These are phyloP conservation scores for Cyanoderma ruficeps DNA, from an alignment of 2,113 vertebrate species.

Conservation along the genomic window DNA sequence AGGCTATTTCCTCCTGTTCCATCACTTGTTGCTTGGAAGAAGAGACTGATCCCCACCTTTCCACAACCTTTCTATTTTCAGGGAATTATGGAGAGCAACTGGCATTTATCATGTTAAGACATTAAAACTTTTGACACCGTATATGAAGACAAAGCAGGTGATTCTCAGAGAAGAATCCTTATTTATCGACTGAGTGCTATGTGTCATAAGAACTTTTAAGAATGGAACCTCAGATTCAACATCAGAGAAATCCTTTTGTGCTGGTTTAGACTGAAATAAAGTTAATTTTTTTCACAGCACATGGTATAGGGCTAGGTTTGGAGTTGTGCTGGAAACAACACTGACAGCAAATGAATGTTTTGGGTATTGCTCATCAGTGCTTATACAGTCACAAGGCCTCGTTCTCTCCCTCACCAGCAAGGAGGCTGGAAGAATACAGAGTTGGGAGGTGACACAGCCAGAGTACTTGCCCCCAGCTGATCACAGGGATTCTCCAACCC, in stretches of 20 bases:
- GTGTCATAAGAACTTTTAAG: not conserved
- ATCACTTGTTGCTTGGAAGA: not conserved
- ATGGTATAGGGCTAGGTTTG: not conserved
- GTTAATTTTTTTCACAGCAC: not conserved
- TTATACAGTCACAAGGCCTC: not conserved
- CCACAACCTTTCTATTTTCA: not conserved
- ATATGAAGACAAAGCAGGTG: not conserved
- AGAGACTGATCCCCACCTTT: not conserved
- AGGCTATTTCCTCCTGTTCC: too few relatives aligned
- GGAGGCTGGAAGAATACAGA: not conserved
- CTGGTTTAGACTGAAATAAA: not conserved
- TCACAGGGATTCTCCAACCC: not conserved
- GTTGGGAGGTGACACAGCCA: not conserved
- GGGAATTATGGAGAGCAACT: not conserved
- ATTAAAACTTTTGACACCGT: not conserved
- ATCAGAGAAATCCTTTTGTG: not conserved
- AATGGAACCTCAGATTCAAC: not conserved
- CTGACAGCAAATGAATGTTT: not conserved
- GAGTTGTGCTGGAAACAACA: not conserved
- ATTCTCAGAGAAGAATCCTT: not conserved
- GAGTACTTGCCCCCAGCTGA: not conserved
- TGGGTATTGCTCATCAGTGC: not conserved
- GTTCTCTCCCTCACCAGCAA: not conserved
- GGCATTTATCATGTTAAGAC: not conserved
- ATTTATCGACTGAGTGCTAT: not conserved